Conservation (phyloP, 2,797 vertebrate genomes). For the Spatula clypeata region DNA sequence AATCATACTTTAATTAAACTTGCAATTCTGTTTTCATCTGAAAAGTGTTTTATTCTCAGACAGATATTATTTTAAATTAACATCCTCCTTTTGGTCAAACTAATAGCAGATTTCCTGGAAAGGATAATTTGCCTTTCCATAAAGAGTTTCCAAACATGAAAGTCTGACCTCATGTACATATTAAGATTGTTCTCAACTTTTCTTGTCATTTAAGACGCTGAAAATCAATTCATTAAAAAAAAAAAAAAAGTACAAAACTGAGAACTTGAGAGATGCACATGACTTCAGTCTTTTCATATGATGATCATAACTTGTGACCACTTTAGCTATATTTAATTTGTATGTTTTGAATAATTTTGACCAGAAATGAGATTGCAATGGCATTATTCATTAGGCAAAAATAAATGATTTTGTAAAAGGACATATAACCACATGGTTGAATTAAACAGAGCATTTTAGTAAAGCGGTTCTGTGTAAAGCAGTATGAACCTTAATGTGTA, state of each 20-base stretch:
- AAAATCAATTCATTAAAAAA: neutral
- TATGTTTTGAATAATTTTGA: neutral
- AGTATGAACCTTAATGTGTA: neutral
- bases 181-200: neutral
- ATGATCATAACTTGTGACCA: neutral
- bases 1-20: slow-evolving; percentile 54
- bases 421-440: neutral
- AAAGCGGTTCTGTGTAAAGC: neutral
- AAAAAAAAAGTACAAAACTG: neutral
- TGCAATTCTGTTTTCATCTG: neutral
- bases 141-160: neutral
- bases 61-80: slow-evolving; percentile 36
- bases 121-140: slow-evolving; percentile 13
- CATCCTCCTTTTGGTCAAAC: slow-evolving; percentile 50
- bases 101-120: slow-evolving; percentile 50
- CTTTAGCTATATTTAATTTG: neutral
- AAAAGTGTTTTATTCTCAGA: neutral
- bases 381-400: neutral
- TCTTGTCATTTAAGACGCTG: neutral
- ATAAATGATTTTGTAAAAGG: neutral
- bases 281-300: neutral
- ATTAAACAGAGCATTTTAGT: neutral
- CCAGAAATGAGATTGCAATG: neutral
- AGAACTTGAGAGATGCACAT: neutral
- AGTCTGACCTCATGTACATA: neutral